Conservation (phyloP, 2,113 vertebrate genomes). For the Todiramphus chloris region DNA sequence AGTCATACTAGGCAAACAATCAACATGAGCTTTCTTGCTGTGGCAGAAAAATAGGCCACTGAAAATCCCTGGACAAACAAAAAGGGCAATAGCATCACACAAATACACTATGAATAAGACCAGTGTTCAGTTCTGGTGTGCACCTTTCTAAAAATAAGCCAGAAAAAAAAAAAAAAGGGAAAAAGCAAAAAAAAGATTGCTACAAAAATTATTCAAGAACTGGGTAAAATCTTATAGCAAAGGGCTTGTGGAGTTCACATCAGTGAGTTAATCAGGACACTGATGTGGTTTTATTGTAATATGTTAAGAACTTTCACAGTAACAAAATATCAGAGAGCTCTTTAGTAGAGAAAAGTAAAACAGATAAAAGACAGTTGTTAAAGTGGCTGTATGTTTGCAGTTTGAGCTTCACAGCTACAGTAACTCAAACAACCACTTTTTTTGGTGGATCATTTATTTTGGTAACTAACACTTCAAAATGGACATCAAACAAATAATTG, state of each 20-base stretch:
- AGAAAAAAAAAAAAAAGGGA: too few species aligned
- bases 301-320: neutral
- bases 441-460: neutral
- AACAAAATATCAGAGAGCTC: neutral
- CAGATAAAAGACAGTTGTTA: neutral
- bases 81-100: neutral
- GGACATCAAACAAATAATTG: neutral
- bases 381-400: neutral
- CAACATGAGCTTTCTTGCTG: constrained; percentile 5
- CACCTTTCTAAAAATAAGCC: neutral
- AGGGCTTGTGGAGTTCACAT: neutral
- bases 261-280: neutral
- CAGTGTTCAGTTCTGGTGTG: neutral
- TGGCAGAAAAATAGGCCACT: neutral
- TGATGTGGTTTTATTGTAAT: neutral
- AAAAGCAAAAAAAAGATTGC: neutral
- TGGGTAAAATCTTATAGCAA: neutral
- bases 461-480: neutral
- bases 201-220: neutral
- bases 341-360: neutral
- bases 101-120: neutral
- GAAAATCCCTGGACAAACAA: constrained; percentile 31
- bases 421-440: neutral
- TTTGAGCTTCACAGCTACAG: neutral
- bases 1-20: constrained; percentile 34